Evolutionary conservation across 2,888 invertebrate genomes (phyloP), one percentile per base, ranked within the genome.

Genomic region (Pseudanteris insignis): DNA sequence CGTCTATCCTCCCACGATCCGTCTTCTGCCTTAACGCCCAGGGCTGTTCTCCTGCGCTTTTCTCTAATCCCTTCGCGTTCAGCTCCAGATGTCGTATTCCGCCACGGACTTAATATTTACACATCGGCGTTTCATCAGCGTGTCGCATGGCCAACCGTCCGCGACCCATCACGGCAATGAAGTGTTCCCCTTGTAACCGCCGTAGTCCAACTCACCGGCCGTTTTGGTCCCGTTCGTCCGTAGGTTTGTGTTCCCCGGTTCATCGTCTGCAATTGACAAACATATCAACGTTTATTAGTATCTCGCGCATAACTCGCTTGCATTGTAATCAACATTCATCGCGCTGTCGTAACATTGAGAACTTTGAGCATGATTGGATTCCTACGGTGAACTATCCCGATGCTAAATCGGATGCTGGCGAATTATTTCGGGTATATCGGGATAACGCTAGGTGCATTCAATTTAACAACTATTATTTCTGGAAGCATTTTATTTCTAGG

Each of bases 161-260:
- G 53, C 47, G 63, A 47, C 48, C 14, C 65, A 62, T 67, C 66
- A 64, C 75, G 76, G 76, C 76, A 74, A 73, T 75, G 74, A 71
- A 73, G 74, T 46, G 37, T 58, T 51, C 53, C 30, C 44, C 51
- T 59, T 40, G 32, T 34, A 54, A 37, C 47, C 47, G 12, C 63
- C 67, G 71, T 76, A 80, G 70, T 81, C 79, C 74, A 54, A 25
- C 70, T 81, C 81, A 74, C 82, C 82, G 69, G 82, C 77, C 79
- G 79, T 74, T 75, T 85, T 85, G 77, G 85, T 85, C 81, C 85
- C 86, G 79, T 85, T 85, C 73, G 83, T 84, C 73, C 84, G 82
- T 73, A 85, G 80, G 79, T 84, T 85, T 72, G 84, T 83, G 77
- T 81, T 83, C 76, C 82, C 83, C 71, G 82, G 81, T 75, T 82